Percentiles rank a stretch among this genome's conserved stretches.
phyloP scores from a whole-genome alignment of 2,113 vertebrate genomes.

The Platycercus adscitus region DNA sequence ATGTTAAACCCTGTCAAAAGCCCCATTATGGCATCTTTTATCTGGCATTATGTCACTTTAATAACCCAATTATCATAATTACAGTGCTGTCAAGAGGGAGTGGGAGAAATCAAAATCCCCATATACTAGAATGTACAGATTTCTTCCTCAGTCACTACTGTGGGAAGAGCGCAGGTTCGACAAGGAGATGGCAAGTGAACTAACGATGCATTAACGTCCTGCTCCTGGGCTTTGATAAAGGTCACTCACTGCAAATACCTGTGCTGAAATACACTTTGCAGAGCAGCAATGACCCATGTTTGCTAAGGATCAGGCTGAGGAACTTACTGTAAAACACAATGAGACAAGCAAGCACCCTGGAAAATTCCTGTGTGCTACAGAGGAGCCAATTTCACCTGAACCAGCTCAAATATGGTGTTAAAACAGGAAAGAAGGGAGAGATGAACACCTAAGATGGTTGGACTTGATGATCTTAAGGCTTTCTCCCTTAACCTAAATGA shows the following conservation, averaged over 20 bases:
- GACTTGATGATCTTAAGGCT: not conserved
- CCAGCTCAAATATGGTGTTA: not conserved
- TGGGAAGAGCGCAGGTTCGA: not conserved
- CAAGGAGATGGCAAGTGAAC: not conserved
- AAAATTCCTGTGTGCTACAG: not conserved
- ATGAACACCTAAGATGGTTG: not conserved
- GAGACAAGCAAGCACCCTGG: not conserved
- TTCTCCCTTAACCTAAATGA: not conserved
- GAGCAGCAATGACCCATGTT: not conserved
- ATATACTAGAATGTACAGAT: not conserved
- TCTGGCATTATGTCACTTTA: slow-evolving; percentile 56
- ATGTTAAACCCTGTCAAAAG: slow-evolving; percentile 35
- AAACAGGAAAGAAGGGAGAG: not conserved
- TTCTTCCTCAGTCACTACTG: not conserved
- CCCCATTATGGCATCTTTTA: slow-evolving; percentile 35
- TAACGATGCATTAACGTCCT: not conserved
- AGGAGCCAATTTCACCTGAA: not conserved
- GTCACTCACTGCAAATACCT: not conserved
- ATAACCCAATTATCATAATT: slow-evolving; percentile 64
- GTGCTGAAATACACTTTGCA: not conserved
- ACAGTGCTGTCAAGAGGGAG: slow-evolving; percentile 9
- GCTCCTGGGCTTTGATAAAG: not conserved
- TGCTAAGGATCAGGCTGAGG: not conserved
- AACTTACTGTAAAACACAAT: not conserved
- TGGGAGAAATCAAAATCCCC: not conserved